Evolutionary conservation across 2,113 vertebrate species (phyloP).

Genomic region (Anguilla japonica): DNA sequence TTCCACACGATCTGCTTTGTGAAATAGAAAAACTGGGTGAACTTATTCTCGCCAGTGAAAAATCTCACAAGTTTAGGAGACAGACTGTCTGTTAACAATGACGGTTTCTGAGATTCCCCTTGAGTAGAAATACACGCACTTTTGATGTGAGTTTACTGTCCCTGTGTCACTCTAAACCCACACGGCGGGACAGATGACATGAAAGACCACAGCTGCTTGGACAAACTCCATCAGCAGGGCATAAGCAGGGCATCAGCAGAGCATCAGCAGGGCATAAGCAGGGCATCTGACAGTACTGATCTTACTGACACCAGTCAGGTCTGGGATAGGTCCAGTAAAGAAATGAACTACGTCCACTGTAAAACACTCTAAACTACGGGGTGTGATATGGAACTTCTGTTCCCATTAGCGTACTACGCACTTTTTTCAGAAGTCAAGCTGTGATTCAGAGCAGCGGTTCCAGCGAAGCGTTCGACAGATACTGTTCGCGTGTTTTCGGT

Average conservation of each 20-base stretch:
- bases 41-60: conserved; percentile 51
- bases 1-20: conserved; percentile 63
- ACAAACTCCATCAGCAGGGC: conserved; percentile 67
- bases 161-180: conserved; percentile 59
- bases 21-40: conserved; percentile 70
- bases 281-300: conserved; percentile 69
- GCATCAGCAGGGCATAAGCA: conserved; percentile 49
- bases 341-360: conserved; percentile 61
- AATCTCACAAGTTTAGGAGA: conserved; percentile 59
- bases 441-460: not conserved
- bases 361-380: conserved; percentile 32
- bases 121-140: conserved; percentile 54
- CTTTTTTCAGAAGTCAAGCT: not conserved
- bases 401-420: not conserved
- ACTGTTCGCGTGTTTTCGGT: not conserved
- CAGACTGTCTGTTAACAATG: conserved; percentile 62
- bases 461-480: not conserved
- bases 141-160: conserved; percentile 55
- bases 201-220: conserved; percentile 71
- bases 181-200: conserved; percentile 76
- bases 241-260: conserved; percentile 1
- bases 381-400: conserved; percentile 50
- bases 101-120: conserved; percentile 56
- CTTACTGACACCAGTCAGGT: conserved; percentile 62
- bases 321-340: conserved; percentile 55